These are phyloP conservation scores for Phalangium opilio DNA, from an alignment of 2,888 invertebrate species.

Conservation along the genomic window DNA sequence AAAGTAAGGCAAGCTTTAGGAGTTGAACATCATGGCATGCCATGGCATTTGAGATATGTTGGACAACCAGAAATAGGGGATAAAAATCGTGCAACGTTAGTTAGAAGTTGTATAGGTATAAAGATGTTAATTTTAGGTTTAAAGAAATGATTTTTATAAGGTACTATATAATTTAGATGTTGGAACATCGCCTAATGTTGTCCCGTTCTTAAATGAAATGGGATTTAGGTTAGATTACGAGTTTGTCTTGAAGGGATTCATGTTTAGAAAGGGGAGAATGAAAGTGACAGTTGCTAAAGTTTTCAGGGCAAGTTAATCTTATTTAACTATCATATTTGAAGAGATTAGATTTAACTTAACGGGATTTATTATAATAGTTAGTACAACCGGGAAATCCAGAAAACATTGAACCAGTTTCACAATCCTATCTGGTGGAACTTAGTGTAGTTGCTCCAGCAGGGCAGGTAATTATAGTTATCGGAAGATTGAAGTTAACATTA, in stretches of 20 bases:
- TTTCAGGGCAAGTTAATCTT: conserved; percentile 10
- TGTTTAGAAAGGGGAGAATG: conserved; percentile 93
- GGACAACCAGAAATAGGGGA: conserved; percentile 78
- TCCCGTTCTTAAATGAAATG: conserved; percentile 79
- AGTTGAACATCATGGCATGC: conserved; percentile 57
- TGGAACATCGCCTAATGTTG: conserved; percentile 72
- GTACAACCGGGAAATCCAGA: conserved; percentile 39
- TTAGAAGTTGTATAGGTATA: conserved; percentile 57
- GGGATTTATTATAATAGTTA: conserved; percentile 35
- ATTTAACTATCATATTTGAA: background rate
- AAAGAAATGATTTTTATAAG: no score
- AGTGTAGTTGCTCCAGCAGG: conserved; percentile 78
- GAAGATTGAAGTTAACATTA: background rate
- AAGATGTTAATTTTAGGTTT: no score
- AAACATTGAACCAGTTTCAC: conserved; percentile 65
- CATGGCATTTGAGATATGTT: conserved; percentile 74
- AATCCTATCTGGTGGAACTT: conserved; percentile 83
- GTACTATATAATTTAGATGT: conserved; percentile 35
- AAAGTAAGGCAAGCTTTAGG: conserved; percentile 62
- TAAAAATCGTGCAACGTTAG: conserved; percentile 72
- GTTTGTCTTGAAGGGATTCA: conserved; percentile 78
- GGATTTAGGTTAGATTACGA: conserved; percentile 72
- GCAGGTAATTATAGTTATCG: conserved; percentile 27
- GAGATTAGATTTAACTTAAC: no score
- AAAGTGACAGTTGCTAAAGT: conserved; percentile 84